Evolutionary conservation across 2,888 invertebrate genomes (phyloP).

Genomic region (Cataglyphis cursor): DNA sequence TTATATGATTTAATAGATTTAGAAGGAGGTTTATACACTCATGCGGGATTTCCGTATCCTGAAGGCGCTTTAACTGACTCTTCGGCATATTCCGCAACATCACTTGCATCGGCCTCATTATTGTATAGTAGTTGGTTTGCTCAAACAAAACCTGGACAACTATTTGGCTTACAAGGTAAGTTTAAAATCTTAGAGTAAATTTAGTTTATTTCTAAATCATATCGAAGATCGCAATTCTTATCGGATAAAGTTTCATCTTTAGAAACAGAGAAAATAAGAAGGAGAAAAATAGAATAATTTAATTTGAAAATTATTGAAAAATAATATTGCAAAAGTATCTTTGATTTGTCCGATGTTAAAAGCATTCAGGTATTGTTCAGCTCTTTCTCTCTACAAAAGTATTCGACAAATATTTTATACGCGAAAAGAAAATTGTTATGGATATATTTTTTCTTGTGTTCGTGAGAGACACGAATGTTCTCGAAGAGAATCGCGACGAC

Average conservation of each 20-base stretch:
- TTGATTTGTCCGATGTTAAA: neutral
- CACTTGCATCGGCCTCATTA: conserved; percentile 84
- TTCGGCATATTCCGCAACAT: conserved; percentile 81
- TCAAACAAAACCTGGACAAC: conserved; percentile 86
- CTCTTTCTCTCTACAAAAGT: neutral
- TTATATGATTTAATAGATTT: conserved; percentile 60
- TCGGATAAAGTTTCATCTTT: neutral
- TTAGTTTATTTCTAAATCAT: neutral
- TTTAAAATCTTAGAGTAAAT: neutral
- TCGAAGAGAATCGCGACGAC: conserved; percentile 60
- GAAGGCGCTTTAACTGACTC: conserved; percentile 78
- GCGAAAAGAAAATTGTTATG: neutral
- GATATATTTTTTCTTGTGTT: conserved; percentile 26
- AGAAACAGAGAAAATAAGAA: neutral
- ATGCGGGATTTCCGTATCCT: conserved; percentile 69
- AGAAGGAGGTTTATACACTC: conserved; percentile 68
- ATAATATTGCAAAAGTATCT: neutral
- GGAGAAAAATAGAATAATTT: neutral
- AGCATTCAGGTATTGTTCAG: neutral
- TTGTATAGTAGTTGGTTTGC: conserved; percentile 85
- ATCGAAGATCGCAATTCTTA: neutral
- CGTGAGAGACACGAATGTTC: conserved; percentile 5
- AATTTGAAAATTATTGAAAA: neutral
- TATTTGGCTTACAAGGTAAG: conserved; percentile 90
- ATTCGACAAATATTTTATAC: neutral